phyloP scores from a whole-genome alignment of 2,113 vertebrate genomes.

The Thymallus thymallus region DNA sequence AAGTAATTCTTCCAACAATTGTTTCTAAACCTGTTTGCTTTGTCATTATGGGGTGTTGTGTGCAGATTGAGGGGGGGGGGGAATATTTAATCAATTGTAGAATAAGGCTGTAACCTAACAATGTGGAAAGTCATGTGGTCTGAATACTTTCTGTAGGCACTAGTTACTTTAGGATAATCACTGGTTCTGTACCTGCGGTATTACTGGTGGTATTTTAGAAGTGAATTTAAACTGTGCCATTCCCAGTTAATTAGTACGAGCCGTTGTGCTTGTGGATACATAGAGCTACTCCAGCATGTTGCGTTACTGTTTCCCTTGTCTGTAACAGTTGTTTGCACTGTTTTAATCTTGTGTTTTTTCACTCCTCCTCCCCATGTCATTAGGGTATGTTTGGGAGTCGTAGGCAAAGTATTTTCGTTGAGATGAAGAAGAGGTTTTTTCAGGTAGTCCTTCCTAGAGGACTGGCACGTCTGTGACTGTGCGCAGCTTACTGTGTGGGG shows the following conservation, averaged over 20 bases:
- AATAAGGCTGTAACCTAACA: too few species aligned
- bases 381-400: conserved; percentile 95
- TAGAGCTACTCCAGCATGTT: conserved; percentile 5
- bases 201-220: not conserved
- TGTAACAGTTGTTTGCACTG: conserved; percentile 19
- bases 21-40: too few species aligned
- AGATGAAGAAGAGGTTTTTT: conserved; percentile 94
- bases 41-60: too few species aligned
- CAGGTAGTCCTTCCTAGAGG: conserved; percentile 81
- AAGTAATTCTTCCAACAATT: too few species aligned
- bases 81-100: too few species aligned
- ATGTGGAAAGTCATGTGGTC: too few species aligned
- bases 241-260: not conserved
- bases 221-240: not conserved
- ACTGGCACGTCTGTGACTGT: conserved; percentile 26
- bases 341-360: conserved; percentile 35
- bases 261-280: not conserved
- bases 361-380: conserved; percentile 56
- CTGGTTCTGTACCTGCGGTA: not conserved
- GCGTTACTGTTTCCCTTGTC: not conserved
- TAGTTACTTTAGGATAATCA: not conserved
- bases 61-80: too few species aligned
- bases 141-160: too few species aligned
- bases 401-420: conserved; percentile 98
- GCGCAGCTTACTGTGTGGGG: conserved; percentile 37